Conservation (phyloP, 2,797 vertebrate genomes). For the Typhlichthys subterraneus region DNA sequence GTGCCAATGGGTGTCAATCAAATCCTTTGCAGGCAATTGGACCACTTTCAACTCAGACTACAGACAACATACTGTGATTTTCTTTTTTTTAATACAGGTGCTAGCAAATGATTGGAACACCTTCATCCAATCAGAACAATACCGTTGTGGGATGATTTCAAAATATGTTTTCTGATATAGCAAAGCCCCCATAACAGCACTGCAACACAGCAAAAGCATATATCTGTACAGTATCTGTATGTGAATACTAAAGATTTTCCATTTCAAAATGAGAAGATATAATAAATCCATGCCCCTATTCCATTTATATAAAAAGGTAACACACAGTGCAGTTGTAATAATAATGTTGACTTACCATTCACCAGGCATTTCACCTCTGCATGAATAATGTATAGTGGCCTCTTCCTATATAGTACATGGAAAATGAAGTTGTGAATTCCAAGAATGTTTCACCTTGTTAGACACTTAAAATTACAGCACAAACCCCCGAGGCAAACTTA, state of each 20-base stretch:
- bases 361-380: constrained; percentile 15
- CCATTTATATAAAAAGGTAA: not conserved
- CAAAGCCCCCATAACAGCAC: no score
- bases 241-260: not conserved
- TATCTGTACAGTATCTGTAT: no score
- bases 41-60: no score
- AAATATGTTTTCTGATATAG: no score
- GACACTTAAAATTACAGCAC: constrained; percentile 72
- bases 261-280: constrained; percentile 14
- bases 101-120: no score
- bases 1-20: no score
- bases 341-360: constrained; percentile 3
- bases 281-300: not conserved
- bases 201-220: no score
- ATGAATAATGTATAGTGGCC: constrained; percentile 16
- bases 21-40: no score
- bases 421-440: constrained; percentile 68
- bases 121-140: no score
- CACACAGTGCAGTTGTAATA: constrained; percentile 2
- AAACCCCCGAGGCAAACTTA: constrained; percentile 73
- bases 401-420: constrained; percentile 39
- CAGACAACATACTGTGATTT: no score
- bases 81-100: no score
- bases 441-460: constrained; percentile 77
- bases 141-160: no score